Evolutionary conservation across 2,797 vertebrate genomes (phyloP), one percentile per base, ranked within the genome.

Genomic region (Neosilurus mollespiculum): DNA sequence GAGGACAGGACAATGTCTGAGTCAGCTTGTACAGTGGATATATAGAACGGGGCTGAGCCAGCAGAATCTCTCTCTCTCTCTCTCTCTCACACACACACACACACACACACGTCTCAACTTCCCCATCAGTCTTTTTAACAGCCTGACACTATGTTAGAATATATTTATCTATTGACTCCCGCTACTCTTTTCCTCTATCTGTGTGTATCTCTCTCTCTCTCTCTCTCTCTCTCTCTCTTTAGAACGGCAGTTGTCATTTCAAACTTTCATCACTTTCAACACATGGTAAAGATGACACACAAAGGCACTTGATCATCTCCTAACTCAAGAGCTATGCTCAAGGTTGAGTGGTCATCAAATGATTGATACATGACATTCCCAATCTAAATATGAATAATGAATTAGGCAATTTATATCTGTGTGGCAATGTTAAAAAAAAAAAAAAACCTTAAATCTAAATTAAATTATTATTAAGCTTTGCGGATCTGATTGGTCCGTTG

Each of bases 121-220:
- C 87, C 91, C 87, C 88, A 88, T 88, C 87, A 86, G 87, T 91
- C 91, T 89, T 90, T 90, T 91, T 88, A 93, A 88, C 91, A 90
- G 88, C 90, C 78, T 82, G 81, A 87, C 79, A 85, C 79, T 71
- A 81, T 85, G 82, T 78, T 80, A 69, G 43, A 84, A 83, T 75
- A 77, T 87, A 79, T 78, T 43, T 43, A 78, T 59, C 67, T 70
- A 72, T 37, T 43, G 65, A 70, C 69, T 30, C 90, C 90, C 87
- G 87, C 86, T 87, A 81, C 88, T 78, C 58, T 81, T 87, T 86
- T 87, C 88, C 87, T 90, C 82, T 88, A 82, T 88, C 88, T 88
- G 86, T 87, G 87, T 34, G 2, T n/a, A 88, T 43, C 65, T 78
- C n/a, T 43, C 58, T 88, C 87, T 90, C 82, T 88, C 81, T 88